Evolutionary conservation across 2,113 vertebrate genomes (phyloP).

Genomic region (Xenus cinereus): DNA sequence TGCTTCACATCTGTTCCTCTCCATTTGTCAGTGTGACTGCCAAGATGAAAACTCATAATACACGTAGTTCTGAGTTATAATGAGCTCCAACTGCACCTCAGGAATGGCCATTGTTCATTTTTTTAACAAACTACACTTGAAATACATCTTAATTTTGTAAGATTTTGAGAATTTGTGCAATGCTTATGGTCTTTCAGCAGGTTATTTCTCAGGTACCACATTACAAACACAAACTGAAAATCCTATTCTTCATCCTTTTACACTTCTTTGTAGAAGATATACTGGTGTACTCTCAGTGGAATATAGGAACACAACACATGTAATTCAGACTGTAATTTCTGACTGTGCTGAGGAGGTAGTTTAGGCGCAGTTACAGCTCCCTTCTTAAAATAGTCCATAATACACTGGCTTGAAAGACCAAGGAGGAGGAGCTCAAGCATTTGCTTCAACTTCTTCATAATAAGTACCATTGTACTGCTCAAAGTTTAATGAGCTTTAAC

Average conservation of each 20-base stretch:
- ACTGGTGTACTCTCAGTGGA: background rate
- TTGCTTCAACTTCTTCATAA: slow-evolving; percentile 60
- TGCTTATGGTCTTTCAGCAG: background rate
- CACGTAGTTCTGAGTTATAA: fast-evolving
- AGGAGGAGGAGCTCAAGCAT: slow-evolving; percentile 4
- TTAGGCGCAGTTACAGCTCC: background rate
- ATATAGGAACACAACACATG: background rate
- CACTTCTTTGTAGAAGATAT: background rate
- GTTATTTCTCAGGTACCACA: background rate
- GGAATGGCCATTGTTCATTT: background rate
- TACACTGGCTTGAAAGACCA: slow-evolving; percentile 17
- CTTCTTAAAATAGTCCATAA: slow-evolving; percentile 19
- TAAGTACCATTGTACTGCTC: slow-evolving; percentile 61
- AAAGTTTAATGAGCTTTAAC: slow-evolving; percentile 70
- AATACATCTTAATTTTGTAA: background rate
- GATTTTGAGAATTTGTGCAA: background rate
- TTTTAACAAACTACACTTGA: background rate
- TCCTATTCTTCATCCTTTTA: background rate
- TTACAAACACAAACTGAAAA: background rate
- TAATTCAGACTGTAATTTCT: background rate
- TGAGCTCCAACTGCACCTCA: background rate
- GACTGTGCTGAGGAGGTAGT: background rate
- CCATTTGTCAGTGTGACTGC: background rate
- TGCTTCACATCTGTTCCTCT: background rate
- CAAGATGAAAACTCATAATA: background rate